Evolutionary conservation across 2,113 vertebrate species (phyloP), one percentile per base, ranked within the genome.

Genomic region (Agapornis roseicollis): DNA sequence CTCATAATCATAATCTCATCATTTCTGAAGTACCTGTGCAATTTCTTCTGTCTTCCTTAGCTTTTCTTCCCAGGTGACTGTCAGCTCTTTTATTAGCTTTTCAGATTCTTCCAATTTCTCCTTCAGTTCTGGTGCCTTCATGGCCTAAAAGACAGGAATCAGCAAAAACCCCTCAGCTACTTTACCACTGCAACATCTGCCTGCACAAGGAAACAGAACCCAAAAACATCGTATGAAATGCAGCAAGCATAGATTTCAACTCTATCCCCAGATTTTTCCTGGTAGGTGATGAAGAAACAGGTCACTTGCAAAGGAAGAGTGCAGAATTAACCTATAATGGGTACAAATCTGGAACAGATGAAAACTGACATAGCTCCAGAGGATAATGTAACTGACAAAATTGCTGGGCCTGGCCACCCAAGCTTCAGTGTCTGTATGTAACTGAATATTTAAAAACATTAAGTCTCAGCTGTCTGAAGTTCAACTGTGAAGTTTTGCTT

Each of bases 21-120:
- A 64, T 64, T 81, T 70, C 52, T 68, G 17, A 55, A 90, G n/a
- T 98, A 99, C 99, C 98, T 99, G 99, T 86, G 99, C 99, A 23
- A 99, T 99, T 97, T 99, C 99, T 98, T 99, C 99, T 4, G 99
- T 99, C 97, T 99, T 99, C 78, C 99, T 98, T 64, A 99, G 98
- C 88, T 99, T 99, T 97, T 99, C 99, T 97, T 99, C 99, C 99
- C 99, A 99, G 25, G 98, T 99, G 86, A 99, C 98, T 1, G 99
- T 99, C 94, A 99, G 98, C 81, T 99, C 99, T 97, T 98, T 98
- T 91, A 99, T 99, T 90, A 99, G 98, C 88, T 99, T 99, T 97
- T 99, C 99, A 4, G 99, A 99, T 94, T 99, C 99, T 79, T 99
- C 98, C 19, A 99, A 98, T 95, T 99, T 99, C 97, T 99, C 99